Evolutionary conservation across 1,140 invertebrate species (phyloP).

Genomic region (Drosophila pseudoobscura): DNA sequence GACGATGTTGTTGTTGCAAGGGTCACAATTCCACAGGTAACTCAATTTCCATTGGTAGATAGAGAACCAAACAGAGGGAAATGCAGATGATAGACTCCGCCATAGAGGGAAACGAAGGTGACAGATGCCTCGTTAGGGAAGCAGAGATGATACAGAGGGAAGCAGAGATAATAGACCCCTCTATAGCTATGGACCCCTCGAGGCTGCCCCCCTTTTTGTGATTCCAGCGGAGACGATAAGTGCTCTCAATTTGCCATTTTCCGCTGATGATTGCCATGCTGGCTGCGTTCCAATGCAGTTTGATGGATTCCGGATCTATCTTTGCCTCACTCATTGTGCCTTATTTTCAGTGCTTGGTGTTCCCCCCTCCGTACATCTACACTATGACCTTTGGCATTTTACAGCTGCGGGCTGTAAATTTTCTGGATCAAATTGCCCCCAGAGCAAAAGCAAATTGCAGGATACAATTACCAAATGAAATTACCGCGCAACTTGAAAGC

Average conservation of each 20-base stretch:
- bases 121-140: no score
- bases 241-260: constrained; percentile 3
- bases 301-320: background rate
- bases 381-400: constrained; percentile 36
- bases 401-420: background rate
- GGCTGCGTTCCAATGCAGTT: constrained; percentile 1
- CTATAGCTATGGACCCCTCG: no score
- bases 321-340: background rate
- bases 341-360: no score
- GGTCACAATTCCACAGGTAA: no score
- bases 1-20: no score
- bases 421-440: constrained; percentile 25
- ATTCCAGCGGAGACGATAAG: background rate
- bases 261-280: background rate
- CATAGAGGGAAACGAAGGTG: no score
- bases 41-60: no score
- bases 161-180: no score
- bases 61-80: no score
- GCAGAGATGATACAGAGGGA: no score
- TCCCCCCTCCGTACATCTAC: background rate
- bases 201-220: no score
- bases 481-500: constrained; percentile 60
- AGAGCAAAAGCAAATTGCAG: constrained; percentile 38
- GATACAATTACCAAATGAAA: constrained; percentile 61
- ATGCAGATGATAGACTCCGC: no score